A percentile compares a stretch with the other conserved stretches of the same genome.
Evolutionary conservation across 2,888 invertebrate genomes (phyloP).

Genomic region (Resseliella maxima): DNA sequence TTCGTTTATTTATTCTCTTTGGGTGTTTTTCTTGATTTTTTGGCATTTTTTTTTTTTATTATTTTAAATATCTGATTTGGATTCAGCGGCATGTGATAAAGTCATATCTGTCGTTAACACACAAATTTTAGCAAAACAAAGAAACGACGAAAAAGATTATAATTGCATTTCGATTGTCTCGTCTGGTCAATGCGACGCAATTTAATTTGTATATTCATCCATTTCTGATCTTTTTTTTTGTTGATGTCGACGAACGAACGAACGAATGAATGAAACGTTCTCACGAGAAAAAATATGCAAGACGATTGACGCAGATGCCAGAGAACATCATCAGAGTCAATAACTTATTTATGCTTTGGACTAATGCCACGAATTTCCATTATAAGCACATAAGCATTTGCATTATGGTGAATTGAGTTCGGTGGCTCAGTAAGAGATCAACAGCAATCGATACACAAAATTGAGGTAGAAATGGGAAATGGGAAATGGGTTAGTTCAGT

Average conservation of each 20-base stretch:
- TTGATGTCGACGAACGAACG: background rate
- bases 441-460: background rate
- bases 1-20: background rate
- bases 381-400: background rate
- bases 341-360: slow-evolving; percentile 23
- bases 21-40: too few relatives aligned
- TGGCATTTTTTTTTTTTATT: too few relatives aligned
- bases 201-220: background rate
- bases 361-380: background rate
- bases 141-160: background rate
- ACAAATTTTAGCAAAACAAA: background rate
- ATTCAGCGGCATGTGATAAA: background rate
- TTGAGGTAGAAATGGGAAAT: too few relatives aligned
- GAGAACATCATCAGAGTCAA: slow-evolving; percentile 13
- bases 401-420: too few relatives aligned
- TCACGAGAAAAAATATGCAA: background rate
- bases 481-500: too few relatives aligned
- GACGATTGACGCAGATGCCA: background rate
- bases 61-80: slow-evolving; percentile 3
- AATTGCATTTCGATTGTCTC: slow-evolving; percentile 55
- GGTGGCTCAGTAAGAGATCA: too few relatives aligned
- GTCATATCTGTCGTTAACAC: background rate
- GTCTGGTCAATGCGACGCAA: slow-evolving; percentile 30
- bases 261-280: background rate
- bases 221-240: background rate